Evolutionary conservation across 53 echinoderm and acorn worm species (phyloP).

Genomic region (Paracentrotus lividus): DNA sequence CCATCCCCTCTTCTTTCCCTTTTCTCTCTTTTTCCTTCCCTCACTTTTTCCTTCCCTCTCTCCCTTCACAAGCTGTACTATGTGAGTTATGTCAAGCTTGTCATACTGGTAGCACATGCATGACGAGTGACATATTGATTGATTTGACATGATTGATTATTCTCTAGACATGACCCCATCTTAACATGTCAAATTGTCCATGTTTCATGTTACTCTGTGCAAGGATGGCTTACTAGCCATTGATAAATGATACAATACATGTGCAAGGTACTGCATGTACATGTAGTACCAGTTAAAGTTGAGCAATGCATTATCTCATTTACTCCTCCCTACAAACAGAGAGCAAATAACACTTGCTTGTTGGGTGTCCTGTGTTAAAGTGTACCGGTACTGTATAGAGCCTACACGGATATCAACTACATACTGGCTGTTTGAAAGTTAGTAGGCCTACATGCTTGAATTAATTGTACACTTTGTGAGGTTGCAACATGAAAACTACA

Average conservation of each 20-base stretch:
- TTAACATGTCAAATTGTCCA: slow-evolving; percentile 1
- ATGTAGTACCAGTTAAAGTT: background rate
- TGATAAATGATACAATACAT: slow-evolving; percentile 18
- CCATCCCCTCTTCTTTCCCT: background rate
- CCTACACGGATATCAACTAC: too few relatives aligned
- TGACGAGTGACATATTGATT: slow-evolving; percentile 51
- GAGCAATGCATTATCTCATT: background rate
- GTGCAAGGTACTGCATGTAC: too few relatives aligned
- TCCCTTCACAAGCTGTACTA: background rate
- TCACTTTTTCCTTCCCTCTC: background rate
- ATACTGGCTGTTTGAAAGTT: too few relatives aligned
- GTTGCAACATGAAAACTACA: too few relatives aligned
- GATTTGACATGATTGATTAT: slow-evolving; percentile 30
- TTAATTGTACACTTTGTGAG: too few relatives aligned
- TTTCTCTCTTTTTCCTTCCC: background rate
- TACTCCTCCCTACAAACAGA: background rate
- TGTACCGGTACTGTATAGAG: too few relatives aligned
- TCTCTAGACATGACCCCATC: slow-evolving; percentile 27
- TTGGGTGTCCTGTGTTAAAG: background rate
- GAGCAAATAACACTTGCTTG: background rate
- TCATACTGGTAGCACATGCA: background rate
- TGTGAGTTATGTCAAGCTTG: slow-evolving; percentile 23
- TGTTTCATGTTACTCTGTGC: slow-evolving; percentile 2
- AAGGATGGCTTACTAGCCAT: slow-evolving; percentile 18
- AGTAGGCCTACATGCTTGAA: too few relatives aligned